These are phyloP conservation scores for Noctilio leporinus DNA, from an alignment of 2,113 vertebrate genomes.

Conservation along the genomic window DNA sequence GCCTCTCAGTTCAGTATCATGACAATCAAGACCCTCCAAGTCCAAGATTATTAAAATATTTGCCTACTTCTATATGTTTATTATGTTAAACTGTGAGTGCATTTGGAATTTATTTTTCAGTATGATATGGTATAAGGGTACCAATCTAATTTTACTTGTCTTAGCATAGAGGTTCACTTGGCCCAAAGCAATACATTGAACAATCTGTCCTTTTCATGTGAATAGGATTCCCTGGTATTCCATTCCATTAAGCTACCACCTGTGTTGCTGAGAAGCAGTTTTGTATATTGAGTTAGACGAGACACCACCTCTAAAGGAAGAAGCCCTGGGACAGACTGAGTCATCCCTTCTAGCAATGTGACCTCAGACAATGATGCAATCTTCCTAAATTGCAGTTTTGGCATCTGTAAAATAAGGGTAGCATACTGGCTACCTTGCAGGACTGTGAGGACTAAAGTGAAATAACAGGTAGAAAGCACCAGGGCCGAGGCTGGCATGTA, in stretches of 20 bases:
- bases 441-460: neutral
- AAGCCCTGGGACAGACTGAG: neutral
- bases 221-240: neutral
- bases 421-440: neutral
- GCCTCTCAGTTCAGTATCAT: neutral
- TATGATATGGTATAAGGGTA: neutral
- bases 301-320: neutral
- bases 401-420: neutral
- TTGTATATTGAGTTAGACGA: neutral
- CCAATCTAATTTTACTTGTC: neutral
- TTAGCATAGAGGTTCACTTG: neutral
- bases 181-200: neutral
- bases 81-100: neutral
- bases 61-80: neutral
- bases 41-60: slow-evolving; percentile 33
- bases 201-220: neutral
- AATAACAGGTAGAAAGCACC: neutral
- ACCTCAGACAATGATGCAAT: neutral
- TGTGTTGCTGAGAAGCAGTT: neutral
- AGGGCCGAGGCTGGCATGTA: neutral
- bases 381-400: neutral
- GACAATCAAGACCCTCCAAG: neutral
- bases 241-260: neutral
- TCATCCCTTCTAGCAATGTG: neutral
- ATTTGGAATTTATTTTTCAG: neutral